Percentiles rank a stretch among this genome's conserved stretches.
These are phyloP conservation scores for Cantharis flavilabris DNA, from an alignment of 2,888 invertebrate genomes.

Conservation along the genomic window DNA sequence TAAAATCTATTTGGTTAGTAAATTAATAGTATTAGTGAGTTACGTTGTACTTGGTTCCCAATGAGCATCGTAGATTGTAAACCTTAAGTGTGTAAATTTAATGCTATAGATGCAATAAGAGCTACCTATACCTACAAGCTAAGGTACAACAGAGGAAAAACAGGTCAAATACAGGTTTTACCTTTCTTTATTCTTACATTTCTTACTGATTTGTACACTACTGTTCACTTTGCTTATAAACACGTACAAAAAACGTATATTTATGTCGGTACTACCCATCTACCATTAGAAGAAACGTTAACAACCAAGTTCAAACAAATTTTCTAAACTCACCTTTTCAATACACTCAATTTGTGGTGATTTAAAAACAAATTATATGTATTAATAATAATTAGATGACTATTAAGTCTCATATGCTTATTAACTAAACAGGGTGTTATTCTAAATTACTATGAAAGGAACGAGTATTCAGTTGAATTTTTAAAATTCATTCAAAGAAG, in stretches of 20 bases:
- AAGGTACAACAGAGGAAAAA: conserved; percentile 13
- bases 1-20: background rate
- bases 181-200: conserved; percentile 25
- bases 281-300: background rate
- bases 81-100: conserved; percentile 12
- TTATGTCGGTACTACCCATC: background rate
- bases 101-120: conserved; percentile 10
- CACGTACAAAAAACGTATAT: background rate
- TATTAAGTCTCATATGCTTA: background rate
- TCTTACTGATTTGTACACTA: conserved; percentile 27
- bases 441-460: background rate
- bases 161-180: conserved; percentile 25
- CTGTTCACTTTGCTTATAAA: conserved; percentile 16
- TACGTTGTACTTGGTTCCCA: conserved; percentile 1
- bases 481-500: background rate
- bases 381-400: background rate
- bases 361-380: background rate
- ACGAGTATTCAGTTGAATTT: background rate
- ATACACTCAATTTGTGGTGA: background rate
- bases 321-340: background rate
- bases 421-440: background rate
- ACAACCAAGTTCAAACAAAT: background rate
- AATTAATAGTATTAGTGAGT: conserved; percentile 1
- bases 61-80: conserved; percentile 6
- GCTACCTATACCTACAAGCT: conserved; percentile 10